Percentiles rank a stretch among this genome's conserved stretches.
Conservation (phyloP, 1,140 invertebrate genomes). For the Hyposmocoma kahamanoa region DNA sequence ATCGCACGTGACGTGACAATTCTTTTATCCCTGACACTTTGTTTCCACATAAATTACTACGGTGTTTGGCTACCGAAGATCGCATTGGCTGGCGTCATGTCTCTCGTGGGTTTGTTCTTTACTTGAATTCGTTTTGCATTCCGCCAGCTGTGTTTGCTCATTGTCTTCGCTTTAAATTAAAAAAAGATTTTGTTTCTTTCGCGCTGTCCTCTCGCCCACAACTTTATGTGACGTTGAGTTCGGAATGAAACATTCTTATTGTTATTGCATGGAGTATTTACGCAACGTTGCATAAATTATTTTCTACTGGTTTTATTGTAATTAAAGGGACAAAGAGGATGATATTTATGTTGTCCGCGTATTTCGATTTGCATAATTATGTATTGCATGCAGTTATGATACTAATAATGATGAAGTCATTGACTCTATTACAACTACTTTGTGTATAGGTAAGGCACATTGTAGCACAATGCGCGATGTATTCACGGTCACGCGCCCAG, state of each 20-base stretch:
- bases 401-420: neutral
- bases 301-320: conserved; percentile 45
- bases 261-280: conserved; percentile 45
- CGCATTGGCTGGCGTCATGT: conserved; percentile 34
- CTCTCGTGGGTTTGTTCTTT: conserved; percentile 31
- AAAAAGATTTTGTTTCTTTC: conserved; percentile 53
- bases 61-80: conserved; percentile 35
- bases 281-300: conserved; percentile 62
- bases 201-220: conserved; percentile 49
- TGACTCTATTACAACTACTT: neutral
- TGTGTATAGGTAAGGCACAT: neutral
- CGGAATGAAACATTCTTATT: conserved; percentile 65
- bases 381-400: neutral
- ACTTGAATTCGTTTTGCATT: conserved; percentile 60
- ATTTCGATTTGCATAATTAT: conserved; percentile 28
- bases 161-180: conserved; percentile 64
- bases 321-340: conserved; percentile 38
- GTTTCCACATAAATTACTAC: conserved; percentile 56
- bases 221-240: conserved; percentile 69
- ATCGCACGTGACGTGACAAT: conserved; percentile 51
- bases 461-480: conserved; percentile 3
- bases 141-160: conserved; percentile 67
- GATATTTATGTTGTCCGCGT: conserved; percentile 32
- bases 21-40: conserved; percentile 49
- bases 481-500: conserved; percentile 30